phyloP scores from a whole-genome alignment of 2,797 vertebrate genomes.

The Helarctos malayanus region DNA sequence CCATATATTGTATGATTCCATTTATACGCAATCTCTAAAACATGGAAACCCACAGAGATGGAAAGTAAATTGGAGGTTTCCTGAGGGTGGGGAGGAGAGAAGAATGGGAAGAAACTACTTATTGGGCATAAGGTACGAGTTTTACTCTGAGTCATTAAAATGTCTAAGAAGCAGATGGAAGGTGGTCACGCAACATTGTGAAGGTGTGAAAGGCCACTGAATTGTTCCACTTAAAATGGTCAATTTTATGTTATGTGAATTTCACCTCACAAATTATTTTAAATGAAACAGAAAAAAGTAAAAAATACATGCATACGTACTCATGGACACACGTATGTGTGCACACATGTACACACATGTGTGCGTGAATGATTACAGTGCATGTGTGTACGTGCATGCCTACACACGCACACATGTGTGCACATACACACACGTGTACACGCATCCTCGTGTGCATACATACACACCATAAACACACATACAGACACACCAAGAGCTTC shows the following conservation, averaged over 20 bases:
- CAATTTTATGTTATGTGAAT: neutral
- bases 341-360: fast-evolving
- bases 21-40: neutral
- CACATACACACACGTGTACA: fast-evolving
- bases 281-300: neutral
- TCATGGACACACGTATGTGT: neutral
- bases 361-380: neutral
- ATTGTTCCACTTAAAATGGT: neutral
- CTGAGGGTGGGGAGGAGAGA: neutral
- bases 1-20: neutral
- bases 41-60: neutral
- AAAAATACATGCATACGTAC: neutral
- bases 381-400: too few relatives aligned
- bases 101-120: neutral
- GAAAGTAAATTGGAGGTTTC: neutral
- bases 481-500: neutral
- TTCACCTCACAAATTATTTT: neutral
- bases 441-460: neutral
- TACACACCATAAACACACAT: neutral
- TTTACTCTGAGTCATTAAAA: neutral
- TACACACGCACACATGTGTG: neutral
- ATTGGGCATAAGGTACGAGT: neutral
- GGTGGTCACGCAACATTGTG: neutral
- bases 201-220: neutral
- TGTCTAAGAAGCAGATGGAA: neutral